Evolutionary conservation across 92 coral and sea anemone genomes (phyloP), one percentile per base, ranked within the genome.

Genomic region (Pocillopora grandis): DNA sequence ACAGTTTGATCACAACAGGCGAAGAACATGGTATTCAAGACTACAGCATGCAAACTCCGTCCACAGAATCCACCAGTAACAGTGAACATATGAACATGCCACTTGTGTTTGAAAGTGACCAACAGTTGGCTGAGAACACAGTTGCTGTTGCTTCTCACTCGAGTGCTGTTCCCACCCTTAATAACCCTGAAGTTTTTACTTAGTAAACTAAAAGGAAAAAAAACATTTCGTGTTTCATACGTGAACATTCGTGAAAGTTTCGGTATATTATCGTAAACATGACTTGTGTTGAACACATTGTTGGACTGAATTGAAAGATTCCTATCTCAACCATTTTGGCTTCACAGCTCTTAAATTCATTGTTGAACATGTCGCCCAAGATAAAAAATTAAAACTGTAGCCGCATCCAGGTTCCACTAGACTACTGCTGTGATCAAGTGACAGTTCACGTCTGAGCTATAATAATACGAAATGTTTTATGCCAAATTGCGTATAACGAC

Each of bases 31-130:
- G 62, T 83, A 23, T 63, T 0, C 73, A 83, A 49, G 80, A 55
- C 31, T 73, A 73, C 16, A 31, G 52, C 52, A 31, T 14, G 3
- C 64, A 48, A 13, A 18, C 56, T 63, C 57, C 68, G 52, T 61
- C 72, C 21, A 19, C 71, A 37, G 62, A 82, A 61, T 33, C 80
- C 49, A 12, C 61, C 31, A 67, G 55, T 23, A 49, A 48, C 74
- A 69, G 20, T 60, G 71, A 74, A 31, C 64, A 66, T 27, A 21
- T 61, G 21, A 61, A 55, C 74, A 52, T 83, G 49, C n/a, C 79
- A 12, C 72, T 83, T 27, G 20, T 62, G 80, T 74, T 83, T 75
- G 80, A 73, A 63, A 73, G 18, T n/a, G 78, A 65, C 73, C 79
- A 83, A 58, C 79, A 64, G 62, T 37, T 82, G 12, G 4, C 80